Percentiles rank a stretch among this genome's conserved stretches.
These are phyloP conservation scores for Drosophila truncata DNA, from an alignment of 1,140 invertebrate genomes.

Conservation along the genomic window DNA sequence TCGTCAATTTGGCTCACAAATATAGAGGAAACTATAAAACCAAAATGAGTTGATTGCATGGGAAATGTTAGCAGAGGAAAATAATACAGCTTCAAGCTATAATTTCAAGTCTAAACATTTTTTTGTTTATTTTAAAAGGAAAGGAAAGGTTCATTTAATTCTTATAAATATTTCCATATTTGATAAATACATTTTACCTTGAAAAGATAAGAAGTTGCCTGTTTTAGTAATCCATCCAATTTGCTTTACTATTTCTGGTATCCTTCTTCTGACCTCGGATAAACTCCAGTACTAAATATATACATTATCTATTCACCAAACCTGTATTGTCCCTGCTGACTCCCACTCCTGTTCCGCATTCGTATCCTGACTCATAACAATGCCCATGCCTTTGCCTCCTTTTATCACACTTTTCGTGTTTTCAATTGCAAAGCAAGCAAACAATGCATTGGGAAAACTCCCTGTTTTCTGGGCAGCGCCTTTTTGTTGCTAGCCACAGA, in stretches of 20 bases:
- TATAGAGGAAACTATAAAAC: slow-evolving; percentile 46
- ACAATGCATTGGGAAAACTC: slow-evolving; percentile 74
- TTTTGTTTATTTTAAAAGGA: not conserved
- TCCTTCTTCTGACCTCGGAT: not conserved
- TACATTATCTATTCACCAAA: not conserved
- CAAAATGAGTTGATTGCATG: slow-evolving; percentile 70
- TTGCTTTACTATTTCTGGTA: too few species aligned
- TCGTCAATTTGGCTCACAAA: slow-evolving; percentile 62
- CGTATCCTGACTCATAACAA: slow-evolving; percentile 53
- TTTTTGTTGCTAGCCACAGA: slow-evolving; percentile 39
- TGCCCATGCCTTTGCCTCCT: slow-evolving; percentile 20
- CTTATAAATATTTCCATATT: not conserved
- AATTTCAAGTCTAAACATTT: not conserved
- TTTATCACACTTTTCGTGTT: slow-evolving; percentile 48
- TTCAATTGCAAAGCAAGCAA: slow-evolving; percentile 76
- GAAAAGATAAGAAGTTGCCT: too few species aligned
- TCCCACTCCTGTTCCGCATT: not conserved
- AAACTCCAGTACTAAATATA: not conserved
- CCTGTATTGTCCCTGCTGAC: not conserved
- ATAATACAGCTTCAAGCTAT: not conserved
- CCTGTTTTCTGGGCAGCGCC: slow-evolving; percentile 43
- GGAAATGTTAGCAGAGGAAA: slow-evolving; percentile 47
- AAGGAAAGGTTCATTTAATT: not conserved
- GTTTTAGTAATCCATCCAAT: too few species aligned
- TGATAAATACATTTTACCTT: not conserved